Evolutionary conservation across 2,797 vertebrate species (phyloP).

Genomic region (Molossus molossus): DNA sequence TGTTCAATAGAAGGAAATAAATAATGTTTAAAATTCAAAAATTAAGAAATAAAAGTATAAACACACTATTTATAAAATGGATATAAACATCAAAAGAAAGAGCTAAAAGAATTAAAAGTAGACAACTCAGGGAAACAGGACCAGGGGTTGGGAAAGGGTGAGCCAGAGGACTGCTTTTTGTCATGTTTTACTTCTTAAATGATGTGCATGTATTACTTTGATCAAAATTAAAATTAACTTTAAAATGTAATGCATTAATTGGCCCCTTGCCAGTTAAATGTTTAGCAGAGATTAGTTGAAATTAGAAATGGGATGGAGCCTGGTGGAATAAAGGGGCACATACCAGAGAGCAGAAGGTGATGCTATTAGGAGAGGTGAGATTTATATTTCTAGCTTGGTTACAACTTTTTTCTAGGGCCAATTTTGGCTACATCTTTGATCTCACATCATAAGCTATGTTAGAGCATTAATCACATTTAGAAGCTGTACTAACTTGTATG

Average conservation of each 20-base stretch:
- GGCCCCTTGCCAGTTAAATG: constrained; percentile 41
- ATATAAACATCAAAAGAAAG: constrained; percentile 50
- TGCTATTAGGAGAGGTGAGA: constrained; percentile 38
- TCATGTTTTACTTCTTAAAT: constrained; percentile 72
- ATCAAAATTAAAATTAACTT: constrained; percentile 74
- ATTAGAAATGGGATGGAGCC: constrained; percentile 30
- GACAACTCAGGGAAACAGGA: constrained; percentile 21
- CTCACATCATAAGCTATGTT: constrained; percentile 3
- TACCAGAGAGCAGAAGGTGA: constrained; percentile 1
- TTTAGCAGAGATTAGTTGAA: constrained; percentile 68
- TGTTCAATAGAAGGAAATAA: constrained; percentile 36
- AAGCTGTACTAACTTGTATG: constrained; percentile 61
- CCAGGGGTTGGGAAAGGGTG: neutral
- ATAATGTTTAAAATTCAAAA: constrained; percentile 61
- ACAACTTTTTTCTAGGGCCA: neutral
- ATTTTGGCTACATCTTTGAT: constrained; percentile 63
- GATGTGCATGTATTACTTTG: constrained; percentile 63
- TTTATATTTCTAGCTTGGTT: constrained; percentile 59
- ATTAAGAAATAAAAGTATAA: constrained; percentile 39
- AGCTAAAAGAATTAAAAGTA: constrained; percentile 35
- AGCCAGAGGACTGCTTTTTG: constrained; percentile 41
- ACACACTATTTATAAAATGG: constrained; percentile 29
- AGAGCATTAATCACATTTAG: constrained; percentile 52
- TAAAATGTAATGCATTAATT: constrained; percentile 71
- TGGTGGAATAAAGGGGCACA: neutral